Conservation (phyloP, 2,888 invertebrate species). For the Heliconius aoede region DNA sequence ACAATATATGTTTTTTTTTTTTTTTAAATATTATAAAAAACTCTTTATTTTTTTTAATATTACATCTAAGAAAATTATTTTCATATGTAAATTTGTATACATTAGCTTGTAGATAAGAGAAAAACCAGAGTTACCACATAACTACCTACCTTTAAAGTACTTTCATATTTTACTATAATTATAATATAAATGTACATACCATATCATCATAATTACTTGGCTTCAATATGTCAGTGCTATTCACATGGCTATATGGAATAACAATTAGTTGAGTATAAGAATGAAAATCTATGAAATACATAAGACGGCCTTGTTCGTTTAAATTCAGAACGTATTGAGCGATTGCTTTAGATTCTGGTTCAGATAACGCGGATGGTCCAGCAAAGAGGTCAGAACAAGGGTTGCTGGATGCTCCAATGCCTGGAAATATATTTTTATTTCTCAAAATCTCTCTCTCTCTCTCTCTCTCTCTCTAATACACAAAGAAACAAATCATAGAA, state of each 20-base stretch:
- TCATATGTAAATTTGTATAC: too few relatives aligned
- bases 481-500: not conserved
- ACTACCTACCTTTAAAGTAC: not conserved
- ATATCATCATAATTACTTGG: constrained; percentile 68
- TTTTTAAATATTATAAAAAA: too few relatives aligned
- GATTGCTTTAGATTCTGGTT: constrained; percentile 79
- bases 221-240: constrained; percentile 47
- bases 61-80: too few relatives aligned
- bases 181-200: constrained; percentile 57
- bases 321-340: constrained; percentile 62
- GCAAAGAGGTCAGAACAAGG: constrained; percentile 80
- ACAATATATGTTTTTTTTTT: too few relatives aligned
- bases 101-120: too few relatives aligned
- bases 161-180: not conserved
- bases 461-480: too few relatives aligned
- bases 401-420: constrained; percentile 66
- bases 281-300: constrained; percentile 83
- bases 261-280: constrained; percentile 82
- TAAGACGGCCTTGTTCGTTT: constrained; percentile 56
- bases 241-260: constrained; percentile 77
- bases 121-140: too few relatives aligned
- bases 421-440: constrained; percentile 54
- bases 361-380: constrained; percentile 80
- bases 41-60: too few relatives aligned
- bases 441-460: too few relatives aligned